Base-by-base conservation (phyloP, 1,140 invertebrate genomes). In the Trichomalopsis sarcophagae region DNA sequence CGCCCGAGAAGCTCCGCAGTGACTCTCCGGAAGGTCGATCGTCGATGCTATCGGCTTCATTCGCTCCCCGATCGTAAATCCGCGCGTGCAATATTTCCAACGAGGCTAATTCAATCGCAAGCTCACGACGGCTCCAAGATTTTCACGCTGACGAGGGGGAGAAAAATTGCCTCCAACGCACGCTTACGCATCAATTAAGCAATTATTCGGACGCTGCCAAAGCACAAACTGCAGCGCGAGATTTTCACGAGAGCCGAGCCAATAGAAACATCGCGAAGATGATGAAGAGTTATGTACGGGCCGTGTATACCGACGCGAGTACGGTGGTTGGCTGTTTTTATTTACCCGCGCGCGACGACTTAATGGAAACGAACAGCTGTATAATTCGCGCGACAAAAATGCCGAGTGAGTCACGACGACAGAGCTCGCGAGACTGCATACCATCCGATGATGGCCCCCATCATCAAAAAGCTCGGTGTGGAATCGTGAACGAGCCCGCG, bases 351-450 rank as follows among this genome's bases (percentile, higher is more conserved):
- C 6, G 66, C 81, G 81, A 66, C 81, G 81, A 77, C 23, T 76
- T 68, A 83, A 74, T 82, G 68, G 50, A 78, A 78, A 78, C 76
- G 76, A 78, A 78, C 17, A 23, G 62, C 17, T 77, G 82, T 77
- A 77, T 83, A 68, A 83, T 83, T 77, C 73, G 74, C 82, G 82
- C 62, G 82, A 23, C 82, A 27, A 69, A 77, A 50, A 69, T 66
- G 71, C 44, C 69, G n/a, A 82, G 47, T 82, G 81, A 82, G 10
- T 75, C 81, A 76, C 44, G 71, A 36, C 27, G 47, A n/a, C 0
- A 68, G 33, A 44, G 10, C 40, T 7, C 40, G 9, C 9, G 9
- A 44, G 40, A 44, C 40, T 44, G 40, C 10, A 44, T 44, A 44
- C 66, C 0, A 23, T 69, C n/a, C n/a, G 21, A 11, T 17, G 21